Evolutionary conservation across 2,888 invertebrate species (phyloP).

Genomic region (Eristalis tenax): DNA sequence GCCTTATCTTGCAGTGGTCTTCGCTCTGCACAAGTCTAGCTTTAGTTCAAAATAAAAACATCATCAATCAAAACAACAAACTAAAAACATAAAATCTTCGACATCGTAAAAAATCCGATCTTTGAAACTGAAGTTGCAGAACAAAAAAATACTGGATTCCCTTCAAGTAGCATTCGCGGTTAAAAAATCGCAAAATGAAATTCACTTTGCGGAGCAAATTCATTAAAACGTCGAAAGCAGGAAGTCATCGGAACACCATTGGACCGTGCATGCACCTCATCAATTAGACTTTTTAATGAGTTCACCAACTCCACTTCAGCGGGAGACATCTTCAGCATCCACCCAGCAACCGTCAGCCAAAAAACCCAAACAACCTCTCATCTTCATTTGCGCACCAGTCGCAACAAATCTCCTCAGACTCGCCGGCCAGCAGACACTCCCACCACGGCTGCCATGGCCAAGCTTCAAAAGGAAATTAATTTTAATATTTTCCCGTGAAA

Average conservation of each 20-base stretch:
- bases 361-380: conserved; percentile 9
- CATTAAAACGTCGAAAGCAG: neutral
- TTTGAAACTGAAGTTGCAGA: neutral
- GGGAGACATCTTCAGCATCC: neutral
- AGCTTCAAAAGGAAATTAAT: conserved; percentile 58
- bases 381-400: neutral
- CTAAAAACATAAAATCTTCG: too few relatives aligned
- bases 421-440: neutral
- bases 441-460: neutral
- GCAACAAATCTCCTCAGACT: neutral
- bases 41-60: too few relatives aligned
- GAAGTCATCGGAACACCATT: neutral
- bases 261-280: neutral
- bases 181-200: neutral
- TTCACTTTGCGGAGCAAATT: neutral
- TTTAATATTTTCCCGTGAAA: conserved; percentile 48
- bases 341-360: neutral
- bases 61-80: too few relatives aligned
- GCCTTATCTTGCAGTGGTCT: too few relatives aligned
- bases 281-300: conserved; percentile 20
- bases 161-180: neutral
- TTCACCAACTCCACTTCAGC: conserved; percentile 1
- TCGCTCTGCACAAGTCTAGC: too few relatives aligned
- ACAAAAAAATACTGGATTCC: neutral
- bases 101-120: too few relatives aligned